Evolutionary conservation across 2,888 invertebrate species (phyloP).

Genomic region (Craniophora ligustri): DNA sequence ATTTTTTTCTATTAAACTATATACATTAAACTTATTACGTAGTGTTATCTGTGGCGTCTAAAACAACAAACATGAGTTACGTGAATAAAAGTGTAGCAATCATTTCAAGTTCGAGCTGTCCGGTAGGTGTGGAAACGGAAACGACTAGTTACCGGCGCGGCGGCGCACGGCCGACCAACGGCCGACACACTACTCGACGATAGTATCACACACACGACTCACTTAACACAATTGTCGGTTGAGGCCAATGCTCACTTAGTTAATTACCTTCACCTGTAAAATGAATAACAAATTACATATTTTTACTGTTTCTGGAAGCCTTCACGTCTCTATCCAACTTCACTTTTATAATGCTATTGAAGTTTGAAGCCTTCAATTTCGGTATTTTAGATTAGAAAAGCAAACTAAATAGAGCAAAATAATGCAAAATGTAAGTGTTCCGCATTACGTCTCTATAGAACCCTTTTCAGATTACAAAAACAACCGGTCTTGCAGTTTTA

Average conservation of each 20-base stretch:
- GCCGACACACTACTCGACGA: conserved; percentile 5
- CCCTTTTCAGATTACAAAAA: no score
- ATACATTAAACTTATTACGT: conserved; percentile 13
- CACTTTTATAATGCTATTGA: no score
- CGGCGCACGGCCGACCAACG: conserved; percentile 1
- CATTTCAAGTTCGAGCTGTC: conserved; percentile 44
- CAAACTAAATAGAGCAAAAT: no score
- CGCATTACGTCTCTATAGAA: no score
- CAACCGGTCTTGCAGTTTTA: no score
- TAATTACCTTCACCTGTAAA: conserved; percentile 9
- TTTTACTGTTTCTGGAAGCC: neutral
- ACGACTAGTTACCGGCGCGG: conserved; percentile 37
- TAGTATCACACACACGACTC: conserved; percentile 6
- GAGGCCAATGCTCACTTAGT: conserved; percentile 1
- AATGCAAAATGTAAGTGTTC: no score
- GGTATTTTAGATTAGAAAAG: no score
- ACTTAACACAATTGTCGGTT: conserved; percentile 19
- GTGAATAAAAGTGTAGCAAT: conserved; percentile 50
- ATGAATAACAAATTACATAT: neutral
- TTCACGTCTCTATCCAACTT: no score
- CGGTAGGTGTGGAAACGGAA: conserved; percentile 47
- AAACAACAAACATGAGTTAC: conserved; percentile 41
- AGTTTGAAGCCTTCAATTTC: no score
- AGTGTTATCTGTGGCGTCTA: conserved; percentile 25
- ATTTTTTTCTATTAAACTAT: no score